Evolutionary conservation across 2,113 vertebrate species (phyloP).

Genomic region (Callipepla squamata): DNA sequence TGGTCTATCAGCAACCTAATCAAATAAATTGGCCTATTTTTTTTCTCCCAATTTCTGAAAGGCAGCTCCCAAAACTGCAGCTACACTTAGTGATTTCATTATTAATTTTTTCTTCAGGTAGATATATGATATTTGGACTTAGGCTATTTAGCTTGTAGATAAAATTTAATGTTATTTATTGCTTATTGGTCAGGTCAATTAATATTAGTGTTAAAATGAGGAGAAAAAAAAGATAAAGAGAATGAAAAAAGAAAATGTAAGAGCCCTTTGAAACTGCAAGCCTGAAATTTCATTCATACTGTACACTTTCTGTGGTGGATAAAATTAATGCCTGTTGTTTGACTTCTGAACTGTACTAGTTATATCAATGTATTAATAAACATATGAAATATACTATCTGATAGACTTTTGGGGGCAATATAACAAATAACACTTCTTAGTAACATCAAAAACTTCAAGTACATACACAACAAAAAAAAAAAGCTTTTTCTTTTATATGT

Average conservation of each 20-base stretch:
- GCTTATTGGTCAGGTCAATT: background rate
- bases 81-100: background rate
- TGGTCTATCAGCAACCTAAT: background rate
- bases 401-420: background rate
- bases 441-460: background rate
- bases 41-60: background rate
- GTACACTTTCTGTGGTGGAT: background rate
- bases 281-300: background rate
- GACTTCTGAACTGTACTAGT: background rate
- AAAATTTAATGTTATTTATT: background rate
- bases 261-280: background rate
- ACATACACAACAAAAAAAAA: background rate
- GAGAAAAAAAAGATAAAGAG: background rate
- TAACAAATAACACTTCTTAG: background rate
- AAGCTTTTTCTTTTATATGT: background rate
- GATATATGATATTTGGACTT: background rate
- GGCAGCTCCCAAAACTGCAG: background rate
- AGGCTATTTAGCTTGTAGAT: background rate
- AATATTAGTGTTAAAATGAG: background rate
- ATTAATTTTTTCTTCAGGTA: background rate
- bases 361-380: background rate
- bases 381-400: background rate
- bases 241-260: background rate
- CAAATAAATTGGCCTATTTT: background rate
- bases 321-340: background rate